Base-by-base conservation (phyloP, 2,797 vertebrate species). In the Microtus agrestis region DNA sequence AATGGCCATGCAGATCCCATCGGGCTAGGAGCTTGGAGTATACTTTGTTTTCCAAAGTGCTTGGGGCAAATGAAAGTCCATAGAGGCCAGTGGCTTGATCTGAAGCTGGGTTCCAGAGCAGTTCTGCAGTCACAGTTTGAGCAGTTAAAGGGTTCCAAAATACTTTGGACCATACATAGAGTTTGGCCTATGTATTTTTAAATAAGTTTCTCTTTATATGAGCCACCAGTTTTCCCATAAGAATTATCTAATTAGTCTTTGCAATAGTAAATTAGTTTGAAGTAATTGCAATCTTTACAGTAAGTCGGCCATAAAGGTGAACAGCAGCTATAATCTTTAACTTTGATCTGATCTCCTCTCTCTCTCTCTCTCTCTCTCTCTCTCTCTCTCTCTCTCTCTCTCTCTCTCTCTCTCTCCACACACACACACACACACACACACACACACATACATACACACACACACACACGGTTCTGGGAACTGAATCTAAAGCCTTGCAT, bases 71-170 rank as follows among this genome's bases (percentile, higher is more conserved):
- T 12, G 0, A 40, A 17, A 56, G 71, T 21, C 43, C 37, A 37
- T 1, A n/a, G 19, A 3, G 17, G 11, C 27, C 11, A 63, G 51
- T 7, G n/a, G 56, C 59, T n/a, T n/a, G 37, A 19, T 34, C 59
- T 2, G 1, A 46, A 21, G 12, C 13, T 40, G 0, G 6, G 48
- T 15, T 17, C 34, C 34, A 48, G 37, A 29, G 34, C 0, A 12
- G 43, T 54, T 37, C 73, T 51, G 48, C 0, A 46, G 51, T 23
- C 7, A 3, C 51, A 59, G 67, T 46, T 4, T 14, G 34, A 77
- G 17, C 17, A 15, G 21, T 3, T 48, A 3, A 27, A 14, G 40
- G 29, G 29, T 21, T 43, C 59, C 37, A 34, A 5, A 77, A 78
- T 10, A 6, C 5, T 2, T 2, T 1, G 40, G 46, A 8, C 23